These are phyloP conservation scores for Poecilia gillii DNA, from an alignment of 2,797 vertebrate genomes.

Conservation along the genomic window DNA sequence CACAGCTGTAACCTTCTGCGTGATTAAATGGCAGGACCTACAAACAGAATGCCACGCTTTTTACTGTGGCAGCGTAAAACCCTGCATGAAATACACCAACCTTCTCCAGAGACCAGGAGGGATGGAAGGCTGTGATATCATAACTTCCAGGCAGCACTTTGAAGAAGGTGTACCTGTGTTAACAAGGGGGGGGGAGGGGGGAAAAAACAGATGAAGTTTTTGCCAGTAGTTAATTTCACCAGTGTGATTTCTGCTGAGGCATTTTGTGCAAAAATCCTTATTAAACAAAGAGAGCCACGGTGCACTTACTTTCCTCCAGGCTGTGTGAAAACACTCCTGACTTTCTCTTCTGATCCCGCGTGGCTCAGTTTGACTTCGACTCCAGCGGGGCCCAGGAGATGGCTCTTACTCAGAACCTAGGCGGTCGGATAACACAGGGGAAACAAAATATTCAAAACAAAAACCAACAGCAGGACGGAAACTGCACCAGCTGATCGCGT, in stretches of 20 bases:
- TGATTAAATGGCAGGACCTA: background rate
- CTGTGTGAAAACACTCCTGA: conserved; percentile 89
- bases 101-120: conserved; percentile 92
- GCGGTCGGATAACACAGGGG: background rate
- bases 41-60: background rate
- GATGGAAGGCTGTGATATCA: conserved; percentile 91
- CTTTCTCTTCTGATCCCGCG: conserved; percentile 80
- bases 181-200: conserved; percentile 7
- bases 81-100: conserved; percentile 69
- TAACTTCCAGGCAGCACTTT: conserved; percentile 96
- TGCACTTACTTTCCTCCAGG: conserved; percentile 92
- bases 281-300: background rate
- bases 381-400: conserved; percentile 89
- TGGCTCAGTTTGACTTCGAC: conserved; percentile 90
- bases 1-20: background rate
- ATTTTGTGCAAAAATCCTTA: background rate
- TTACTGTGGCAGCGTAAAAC: background rate
- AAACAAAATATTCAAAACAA: background rate
- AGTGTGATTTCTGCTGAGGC: background rate
- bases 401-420: conserved; percentile 95
- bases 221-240: conserved; percentile 1
- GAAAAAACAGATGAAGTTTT: background rate
- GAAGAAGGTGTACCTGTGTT: conserved; percentile 90
- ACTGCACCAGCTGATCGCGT: background rate
- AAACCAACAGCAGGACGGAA: background rate